Percentiles rank a stretch among this genome's conserved stretches.
These are phyloP conservation scores for Nematolebias whitei DNA, from an alignment of 2,113 vertebrate species.

Conservation along the genomic window DNA sequence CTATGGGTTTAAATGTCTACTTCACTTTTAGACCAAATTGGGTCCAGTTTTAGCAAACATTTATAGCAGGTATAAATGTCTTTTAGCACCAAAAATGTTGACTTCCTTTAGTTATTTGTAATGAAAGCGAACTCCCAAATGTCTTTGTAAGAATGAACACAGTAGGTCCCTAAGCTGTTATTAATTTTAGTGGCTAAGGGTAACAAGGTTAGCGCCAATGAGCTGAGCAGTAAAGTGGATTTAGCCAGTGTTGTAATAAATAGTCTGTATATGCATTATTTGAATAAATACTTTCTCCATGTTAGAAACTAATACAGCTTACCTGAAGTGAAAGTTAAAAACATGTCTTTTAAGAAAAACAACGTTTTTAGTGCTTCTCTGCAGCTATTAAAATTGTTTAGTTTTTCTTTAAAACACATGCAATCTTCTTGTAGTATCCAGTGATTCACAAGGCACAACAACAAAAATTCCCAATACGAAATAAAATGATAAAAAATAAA, in stretches of 20 bases:
- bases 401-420: too few relatives aligned
- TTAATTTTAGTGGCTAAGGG: not conserved
- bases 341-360: too few relatives aligned
- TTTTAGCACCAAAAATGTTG: not conserved
- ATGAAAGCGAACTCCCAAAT: not conserved
- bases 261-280: not conserved
- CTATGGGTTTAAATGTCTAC: too few relatives aligned
- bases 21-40: not conserved
- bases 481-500: too few relatives aligned
- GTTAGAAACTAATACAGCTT: too few relatives aligned
- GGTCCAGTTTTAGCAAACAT: not conserved
- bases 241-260: not conserved
- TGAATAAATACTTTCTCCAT: too few relatives aligned
- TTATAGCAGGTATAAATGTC: not conserved
- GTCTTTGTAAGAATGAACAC: not conserved
- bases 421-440: too few relatives aligned
- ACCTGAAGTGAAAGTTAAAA: too few relatives aligned
- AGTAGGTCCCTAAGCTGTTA: not conserved
- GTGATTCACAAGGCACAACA: too few relatives aligned
- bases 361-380: too few relatives aligned
- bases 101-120: not conserved
- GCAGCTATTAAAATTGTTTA: too few relatives aligned
- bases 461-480: too few relatives aligned
- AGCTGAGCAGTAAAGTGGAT: not conserved
- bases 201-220: not conserved